A percentile compares a stretch with the other conserved stretches of the same genome.
Conservation (phyloP, 2,888 invertebrate genomes). For the Tipula helvola region DNA sequence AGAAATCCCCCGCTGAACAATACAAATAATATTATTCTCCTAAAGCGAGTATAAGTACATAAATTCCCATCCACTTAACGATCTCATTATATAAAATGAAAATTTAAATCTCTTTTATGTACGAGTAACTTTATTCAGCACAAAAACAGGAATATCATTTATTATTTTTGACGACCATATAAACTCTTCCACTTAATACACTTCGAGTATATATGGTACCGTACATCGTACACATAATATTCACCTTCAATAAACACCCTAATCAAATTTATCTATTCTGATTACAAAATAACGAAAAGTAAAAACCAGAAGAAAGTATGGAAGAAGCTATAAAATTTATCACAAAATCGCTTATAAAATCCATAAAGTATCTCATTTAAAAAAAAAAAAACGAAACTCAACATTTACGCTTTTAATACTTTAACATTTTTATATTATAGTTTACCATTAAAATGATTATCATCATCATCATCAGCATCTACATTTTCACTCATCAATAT, state of each 20-base stretch:
- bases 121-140: not conserved
- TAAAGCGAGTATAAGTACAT: not conserved
- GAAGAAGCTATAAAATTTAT: not conserved
- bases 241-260: not conserved
- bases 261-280: not conserved
- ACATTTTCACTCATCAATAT: not conserved
- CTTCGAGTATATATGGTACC: not conserved
- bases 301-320: not conserved
- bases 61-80: not conserved
- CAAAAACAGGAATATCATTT: not conserved
- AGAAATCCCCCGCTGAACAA: not conserved
- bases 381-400: not conserved
- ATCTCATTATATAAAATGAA: not conserved
- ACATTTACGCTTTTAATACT: not conserved
- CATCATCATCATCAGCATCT: not conserved
- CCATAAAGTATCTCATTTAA: not conserved
- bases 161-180: not conserved
- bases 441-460: not conserved
- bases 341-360: conserved; percentile 4
- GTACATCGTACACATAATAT: not conserved
- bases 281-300: not conserved
- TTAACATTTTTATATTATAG: conserved; percentile 4
- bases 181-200: not conserved
- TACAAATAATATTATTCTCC: not conserved
- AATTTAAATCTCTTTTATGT: not conserved